Evolutionary conservation across 2,888 invertebrate species (phyloP).

Genomic region (Notodonta ziczac): DNA sequence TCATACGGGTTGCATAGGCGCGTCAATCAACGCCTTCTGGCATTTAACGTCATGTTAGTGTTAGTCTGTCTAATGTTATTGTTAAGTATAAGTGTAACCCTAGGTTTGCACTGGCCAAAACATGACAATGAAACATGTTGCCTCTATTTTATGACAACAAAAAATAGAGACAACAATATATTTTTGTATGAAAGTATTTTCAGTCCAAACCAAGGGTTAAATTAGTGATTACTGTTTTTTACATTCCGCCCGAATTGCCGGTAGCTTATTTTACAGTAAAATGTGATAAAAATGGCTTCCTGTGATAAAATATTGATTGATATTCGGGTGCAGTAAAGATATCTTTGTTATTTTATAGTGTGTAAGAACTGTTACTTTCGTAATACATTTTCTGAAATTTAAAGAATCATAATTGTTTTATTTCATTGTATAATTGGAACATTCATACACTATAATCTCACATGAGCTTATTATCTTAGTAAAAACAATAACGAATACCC

Average conservation of each 20-base stretch:
- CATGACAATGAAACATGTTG: too few relatives aligned
- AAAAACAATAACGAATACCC: too few relatives aligned
- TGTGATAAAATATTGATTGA: constrained; percentile 5
- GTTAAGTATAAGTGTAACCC: not conserved
- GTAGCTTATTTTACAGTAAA: not conserved
- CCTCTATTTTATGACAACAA: too few relatives aligned
- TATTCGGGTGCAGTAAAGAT: constrained; percentile 1
- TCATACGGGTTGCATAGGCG: not conserved
- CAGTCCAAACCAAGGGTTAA: too few relatives aligned
- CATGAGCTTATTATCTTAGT: too few relatives aligned
- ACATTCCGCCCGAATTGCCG: not conserved
- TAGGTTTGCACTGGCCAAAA: too few relatives aligned
- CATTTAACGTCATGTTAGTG: too few relatives aligned
- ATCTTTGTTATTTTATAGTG: not conserved
- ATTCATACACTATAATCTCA: not conserved
- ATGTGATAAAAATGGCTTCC: not conserved
- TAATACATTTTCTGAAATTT: constrained; percentile 13
- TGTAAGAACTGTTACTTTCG: constrained; percentile 5
- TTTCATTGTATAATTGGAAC: not conserved
- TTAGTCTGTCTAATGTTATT: too few relatives aligned
- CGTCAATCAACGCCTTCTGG: too few relatives aligned
- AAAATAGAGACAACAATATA: too few relatives aligned
- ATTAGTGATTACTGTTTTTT: not conserved
- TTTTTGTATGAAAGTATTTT: too few relatives aligned
- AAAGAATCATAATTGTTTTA: not conserved